Base-by-base conservation (phyloP, 2,113 vertebrate genomes). In the Australoheros scitulus region DNA sequence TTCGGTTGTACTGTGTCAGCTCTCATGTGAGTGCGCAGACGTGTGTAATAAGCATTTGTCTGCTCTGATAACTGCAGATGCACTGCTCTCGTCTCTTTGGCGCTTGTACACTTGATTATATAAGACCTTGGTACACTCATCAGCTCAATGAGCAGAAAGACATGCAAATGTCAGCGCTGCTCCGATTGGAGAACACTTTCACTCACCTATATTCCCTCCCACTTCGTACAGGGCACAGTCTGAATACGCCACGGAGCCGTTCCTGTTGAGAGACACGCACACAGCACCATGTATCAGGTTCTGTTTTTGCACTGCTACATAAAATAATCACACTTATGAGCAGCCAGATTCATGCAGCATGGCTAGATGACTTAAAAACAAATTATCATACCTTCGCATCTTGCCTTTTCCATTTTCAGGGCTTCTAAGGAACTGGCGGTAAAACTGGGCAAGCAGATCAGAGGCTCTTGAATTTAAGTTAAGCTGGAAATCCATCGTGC, bases 121-220 rank as follows among this genome's bases (percentile, higher is more conserved):
- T 91, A 91, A 92, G 83, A 76, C 72, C 75, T 52, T n/a, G 22
- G 77, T 76, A 20, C 81, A 57, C 75, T 90, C 65, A 87, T 94
- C 88, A 87, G 89, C 78, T 80, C 92, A 92, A 32, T 77, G 86
- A 92, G 90, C 92, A 91, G 85, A 85, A 92, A 92, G 88, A 89
- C 93, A 87, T 70, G 91, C 88, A 87, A 90, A 94, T 88, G 83
- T 91, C 85, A 90, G 52, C 7, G 26, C 11, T 6, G 36, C 72
- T 65, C 61, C 2, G 6, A 80, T 59, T 52, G n/a, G 20, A 86
- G 20, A 82, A 22, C 34, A 7, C 55, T 41, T 65, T 60, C 11
- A 94, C 97, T 93, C 91, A 97, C 97, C 96, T 58, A 97, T 97
- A 61, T 97, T 98, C 17, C 97, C 97, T 78, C 97, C 97, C 36